Evolutionary conservation across 2,113 vertebrate genomes (phyloP), one percentile per base, ranked within the genome.

Genomic region (Microcebus murinus): DNA sequence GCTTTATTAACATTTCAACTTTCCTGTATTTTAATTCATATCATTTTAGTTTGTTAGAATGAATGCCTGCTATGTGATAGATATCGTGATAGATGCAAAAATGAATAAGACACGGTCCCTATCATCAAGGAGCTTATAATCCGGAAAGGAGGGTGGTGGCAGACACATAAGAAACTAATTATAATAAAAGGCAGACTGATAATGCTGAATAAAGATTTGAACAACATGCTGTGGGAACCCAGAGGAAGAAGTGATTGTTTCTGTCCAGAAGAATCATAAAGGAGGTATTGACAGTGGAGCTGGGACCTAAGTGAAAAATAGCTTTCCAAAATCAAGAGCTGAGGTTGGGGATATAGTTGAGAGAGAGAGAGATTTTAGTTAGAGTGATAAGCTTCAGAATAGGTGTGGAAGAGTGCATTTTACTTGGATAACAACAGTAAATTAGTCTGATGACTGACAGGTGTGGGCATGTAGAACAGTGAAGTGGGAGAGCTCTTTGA

Each of bases 51-150:
- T 94, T 31, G 81, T 91, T 94, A 97, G 89, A 91, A 27, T 96
- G 89, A 95, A 87, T 97, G 83, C 73, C 82, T 98, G 74, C 57
- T 96, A 96, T 87, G 83, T 97, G 61, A 45, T 96, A 97, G 96
- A 81, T 91, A 97, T 13, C 95, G 48, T 94, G 79, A 91, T 96
- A 97, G 96, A 76, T 87, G 93, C 76, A 97, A 97, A 96, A 96
- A 98, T 98, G 97, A 98, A 98, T 98, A 98, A 98, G 97, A 98
- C 97, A 98, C 97, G 97, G 97, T 98, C 97, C 97, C 97, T 93
- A 2, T 96, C 48, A 95, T 90, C 90, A 98, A 97, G 96, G 97
- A 98, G 97, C 97, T 96, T 97, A 96, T 94, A 89, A 95, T 97
- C 74, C 92, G 96, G 79, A 90, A 95, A 96, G 95, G 88, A 55